Conservation (phyloP, 2,113 vertebrate species). For the Podarcis cretensis region DNA sequence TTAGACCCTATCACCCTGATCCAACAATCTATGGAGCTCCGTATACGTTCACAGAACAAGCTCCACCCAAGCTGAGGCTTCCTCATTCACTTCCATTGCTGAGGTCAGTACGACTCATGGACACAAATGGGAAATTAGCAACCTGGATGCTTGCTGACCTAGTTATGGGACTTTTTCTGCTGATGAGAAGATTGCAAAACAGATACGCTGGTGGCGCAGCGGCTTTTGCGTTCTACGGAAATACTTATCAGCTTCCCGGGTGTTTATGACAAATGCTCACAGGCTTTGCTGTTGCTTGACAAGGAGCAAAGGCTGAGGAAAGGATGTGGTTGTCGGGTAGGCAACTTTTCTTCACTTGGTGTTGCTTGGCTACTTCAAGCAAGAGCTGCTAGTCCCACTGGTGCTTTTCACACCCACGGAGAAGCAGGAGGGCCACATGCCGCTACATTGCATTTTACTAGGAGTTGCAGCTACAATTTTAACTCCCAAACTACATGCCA, state of each 20-base stretch:
- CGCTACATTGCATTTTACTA: background rate
- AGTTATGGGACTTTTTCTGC: background rate
- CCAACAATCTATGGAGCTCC: background rate
- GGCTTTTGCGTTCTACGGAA: background rate
- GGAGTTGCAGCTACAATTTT: too few species aligned
- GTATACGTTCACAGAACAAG: background rate
- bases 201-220: background rate
- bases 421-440: too few species aligned
- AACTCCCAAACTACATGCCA: background rate
- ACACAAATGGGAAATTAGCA: background rate
- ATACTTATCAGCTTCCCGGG: background rate
- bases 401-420: background rate
- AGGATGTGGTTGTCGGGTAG: conserved; percentile 7
- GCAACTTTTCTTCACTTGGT: background rate
- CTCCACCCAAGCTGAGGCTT: background rate
- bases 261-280: background rate
- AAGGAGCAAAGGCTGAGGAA: background rate
- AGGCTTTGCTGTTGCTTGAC: background rate
- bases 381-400: background rate
- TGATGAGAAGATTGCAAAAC: background rate
- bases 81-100: background rate
- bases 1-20: background rate
- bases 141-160: background rate
- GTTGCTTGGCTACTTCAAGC: background rate
- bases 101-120: background rate